Evolutionary conservation across 1,140 invertebrate genomes (phyloP).

Genomic region (Diachasmimorpha longicaudata): DNA sequence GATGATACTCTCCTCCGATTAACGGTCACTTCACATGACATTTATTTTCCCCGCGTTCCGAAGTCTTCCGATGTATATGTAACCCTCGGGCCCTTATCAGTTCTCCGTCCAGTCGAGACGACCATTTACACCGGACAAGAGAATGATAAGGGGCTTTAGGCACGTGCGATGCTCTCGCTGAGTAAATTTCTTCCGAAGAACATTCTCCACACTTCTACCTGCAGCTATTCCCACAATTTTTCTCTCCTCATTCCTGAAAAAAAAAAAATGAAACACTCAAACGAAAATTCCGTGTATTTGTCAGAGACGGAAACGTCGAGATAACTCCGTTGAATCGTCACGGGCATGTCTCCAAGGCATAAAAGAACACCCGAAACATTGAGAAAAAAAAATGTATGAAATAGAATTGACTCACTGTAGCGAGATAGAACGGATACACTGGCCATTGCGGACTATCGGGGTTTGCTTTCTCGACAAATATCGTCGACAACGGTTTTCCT

Average conservation of each 20-base stretch:
- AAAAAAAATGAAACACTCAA: not conserved
- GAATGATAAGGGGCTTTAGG: conserved; percentile 74
- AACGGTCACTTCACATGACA: too few species aligned
- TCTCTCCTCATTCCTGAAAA: not conserved
- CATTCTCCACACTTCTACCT: not conserved
- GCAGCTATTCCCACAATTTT: not conserved
- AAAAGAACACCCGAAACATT: not conserved
- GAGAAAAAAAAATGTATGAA: not conserved
- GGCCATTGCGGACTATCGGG: conserved; percentile 30
- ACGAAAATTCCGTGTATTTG: not conserved
- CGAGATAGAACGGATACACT: conserved; percentile 2
- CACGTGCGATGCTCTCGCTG: conserved; percentile 41
- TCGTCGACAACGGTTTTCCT: conserved; percentile 40
- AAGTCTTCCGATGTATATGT: conserved; percentile 57
- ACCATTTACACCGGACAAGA: conserved; percentile 70
- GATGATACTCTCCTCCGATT: too few species aligned
- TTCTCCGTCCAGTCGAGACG: conserved; percentile 75
- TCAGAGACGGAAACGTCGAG: not conserved
- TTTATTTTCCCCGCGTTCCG: too few species aligned
- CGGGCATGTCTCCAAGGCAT: not conserved
- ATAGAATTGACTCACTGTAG: not conserved
- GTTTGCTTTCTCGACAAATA: conserved; percentile 40
- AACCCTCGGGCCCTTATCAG: conserved; percentile 76
- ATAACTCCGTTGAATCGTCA: not conserved
- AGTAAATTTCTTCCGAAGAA: not conserved